Evolutionary conservation across 92 coral and sea anemone genomes (phyloP).

Genomic region (Bergia puertoricense): DNA sequence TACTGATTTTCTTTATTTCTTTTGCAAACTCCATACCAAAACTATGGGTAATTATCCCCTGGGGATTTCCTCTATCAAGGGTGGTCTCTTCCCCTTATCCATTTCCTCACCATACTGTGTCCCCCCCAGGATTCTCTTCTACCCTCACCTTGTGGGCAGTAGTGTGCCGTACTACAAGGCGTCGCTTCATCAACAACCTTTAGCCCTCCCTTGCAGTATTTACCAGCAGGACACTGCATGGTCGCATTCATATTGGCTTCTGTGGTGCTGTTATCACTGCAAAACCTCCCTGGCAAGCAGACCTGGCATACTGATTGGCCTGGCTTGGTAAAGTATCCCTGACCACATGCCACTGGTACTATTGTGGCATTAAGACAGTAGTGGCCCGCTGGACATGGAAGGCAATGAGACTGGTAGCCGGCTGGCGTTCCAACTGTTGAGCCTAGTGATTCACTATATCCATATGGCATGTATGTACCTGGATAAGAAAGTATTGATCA

Average conservation of each 20-base stretch:
- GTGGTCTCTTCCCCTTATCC: background rate
- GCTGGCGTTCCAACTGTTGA: conserved; percentile 73
- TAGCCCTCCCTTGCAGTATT: conserved; percentile 82
- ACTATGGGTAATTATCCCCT: too few species aligned
- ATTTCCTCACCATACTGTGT: background rate
- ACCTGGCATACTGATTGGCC: conserved; percentile 94
- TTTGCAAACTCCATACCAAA: too few species aligned
- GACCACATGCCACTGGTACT: conserved; percentile 84
- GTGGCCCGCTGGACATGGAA: conserved; percentile 85
- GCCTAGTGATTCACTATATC: conserved; percentile 58
- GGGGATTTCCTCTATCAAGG: too few species aligned
- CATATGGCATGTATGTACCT: conserved; percentile 98
- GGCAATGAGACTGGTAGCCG: conserved; percentile 80
- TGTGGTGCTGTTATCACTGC: conserved; percentile 87
- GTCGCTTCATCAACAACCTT: conserved; percentile 82
- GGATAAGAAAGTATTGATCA: background rate
- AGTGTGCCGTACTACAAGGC: conserved; percentile 79
- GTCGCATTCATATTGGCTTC: conserved; percentile 80
- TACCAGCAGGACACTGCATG: conserved; percentile 89
- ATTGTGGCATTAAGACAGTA: conserved; percentile 92
- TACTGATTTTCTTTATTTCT: too few species aligned
- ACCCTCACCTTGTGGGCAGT: conserved; percentile 88
- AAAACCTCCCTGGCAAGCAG: conserved; percentile 90
- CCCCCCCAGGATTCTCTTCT: background rate
- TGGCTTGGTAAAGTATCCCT: conserved; percentile 84